Base-by-base conservation (phyloP, 2,797 vertebrate species). In the Sebastolobus alascanus region DNA sequence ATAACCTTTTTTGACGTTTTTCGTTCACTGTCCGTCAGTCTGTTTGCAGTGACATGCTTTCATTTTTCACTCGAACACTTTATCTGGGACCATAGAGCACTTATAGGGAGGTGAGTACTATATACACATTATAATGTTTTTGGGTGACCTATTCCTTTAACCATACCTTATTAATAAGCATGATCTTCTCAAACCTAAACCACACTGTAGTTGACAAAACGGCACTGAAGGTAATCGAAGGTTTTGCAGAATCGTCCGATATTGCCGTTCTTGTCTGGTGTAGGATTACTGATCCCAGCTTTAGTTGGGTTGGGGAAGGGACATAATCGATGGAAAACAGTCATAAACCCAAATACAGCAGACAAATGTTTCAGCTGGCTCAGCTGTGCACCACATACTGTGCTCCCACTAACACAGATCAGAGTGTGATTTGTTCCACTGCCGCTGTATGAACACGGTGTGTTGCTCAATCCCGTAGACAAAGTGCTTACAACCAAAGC, bases 401-500 rank as follows among this genome's bases (percentile, higher is more conserved):
- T 1, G 79, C 68, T 80, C 80, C 65, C 56, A 9, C 66, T 74
- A 65, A 43, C 69, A 68, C 83, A 11, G 72, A 89, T 83, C 87
- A 87, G 43, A 87, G 74, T 0, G 60, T 4, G 71, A 73, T 79
- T 76, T 81, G 73, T 79, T 80, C 71, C 75, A 6, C 64, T 0
- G 68, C 83, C 60, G 79, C n/a, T 13, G 40, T 11, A 67, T 14
- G 27, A 74, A 77, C 55, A 27, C 55, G 12, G 29, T 61, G 12
- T 80, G 81, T 69, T 65, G 73, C 66, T 82, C 79, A 68, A 54
- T 84, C 75, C 70, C 20, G 43, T 50, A 87, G 76, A 89, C 84
- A 82, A 87, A 86, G 83, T 79, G 84, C 65, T 87, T 56, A 86
- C 68, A 84, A 78, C 77, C 38, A 74, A 67, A 85, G 66, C 66